phyloP scores from a whole-genome alignment of 2,113 vertebrate genomes.

The Plotosus lineatus region DNA sequence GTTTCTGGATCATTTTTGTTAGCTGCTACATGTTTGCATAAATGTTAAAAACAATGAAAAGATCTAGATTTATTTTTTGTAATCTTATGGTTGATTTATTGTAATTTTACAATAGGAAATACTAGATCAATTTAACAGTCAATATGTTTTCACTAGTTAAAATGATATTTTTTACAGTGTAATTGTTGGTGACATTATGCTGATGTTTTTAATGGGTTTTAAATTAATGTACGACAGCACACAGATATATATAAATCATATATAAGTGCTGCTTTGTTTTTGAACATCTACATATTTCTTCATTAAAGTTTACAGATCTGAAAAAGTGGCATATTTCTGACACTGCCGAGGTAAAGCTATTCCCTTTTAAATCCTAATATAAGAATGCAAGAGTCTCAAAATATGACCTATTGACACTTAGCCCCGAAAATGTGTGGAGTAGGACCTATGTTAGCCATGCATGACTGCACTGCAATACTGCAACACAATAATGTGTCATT shows the following conservation, averaged over 20 bases:
- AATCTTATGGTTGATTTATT: neutral
- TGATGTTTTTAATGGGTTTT: neutral
- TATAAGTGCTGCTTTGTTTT: neutral
- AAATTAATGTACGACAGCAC: neutral
- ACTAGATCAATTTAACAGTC: neutral
- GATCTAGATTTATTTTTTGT: neutral
- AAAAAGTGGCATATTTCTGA: neutral
- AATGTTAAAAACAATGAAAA: neutral
- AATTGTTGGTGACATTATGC: neutral
- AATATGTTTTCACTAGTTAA: no score
- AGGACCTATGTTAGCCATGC: neutral
- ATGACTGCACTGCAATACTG: constrained; percentile 1
- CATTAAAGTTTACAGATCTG: neutral
- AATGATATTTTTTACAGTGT: neutral
- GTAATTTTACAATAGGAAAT: neutral
- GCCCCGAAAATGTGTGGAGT: constrained; percentile 6
- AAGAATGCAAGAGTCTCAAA: neutral
- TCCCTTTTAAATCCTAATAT: constrained; percentile 12
- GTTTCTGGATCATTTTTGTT: no score
- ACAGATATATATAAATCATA: neutral
- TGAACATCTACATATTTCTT: neutral
- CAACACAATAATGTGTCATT: neutral
- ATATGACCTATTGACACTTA: constrained; percentile 4
- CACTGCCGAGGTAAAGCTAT: neutral
- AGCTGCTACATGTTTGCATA: no score